These are phyloP conservation scores for Lottia gigantea DNA, from an alignment of 2,888 invertebrate species.

Conservation along the genomic window DNA sequence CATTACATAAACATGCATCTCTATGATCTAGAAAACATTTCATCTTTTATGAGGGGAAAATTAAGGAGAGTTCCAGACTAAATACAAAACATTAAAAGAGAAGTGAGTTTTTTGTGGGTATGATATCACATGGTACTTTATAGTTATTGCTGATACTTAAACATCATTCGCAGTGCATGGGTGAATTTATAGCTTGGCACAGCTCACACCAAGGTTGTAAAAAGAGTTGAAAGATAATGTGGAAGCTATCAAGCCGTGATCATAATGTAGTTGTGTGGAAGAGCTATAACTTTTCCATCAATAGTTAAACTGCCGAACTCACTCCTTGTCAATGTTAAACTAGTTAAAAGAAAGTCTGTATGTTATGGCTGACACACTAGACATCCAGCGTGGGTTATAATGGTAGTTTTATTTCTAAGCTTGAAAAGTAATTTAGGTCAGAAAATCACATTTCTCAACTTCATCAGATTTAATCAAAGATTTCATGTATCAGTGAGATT, in stretches of 20 bases:
- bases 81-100: slow-evolving; percentile 7
- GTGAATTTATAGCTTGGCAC: slow-evolving; percentile 19
- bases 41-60: neutral
- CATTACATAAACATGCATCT: slow-evolving; percentile 10
- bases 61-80: neutral
- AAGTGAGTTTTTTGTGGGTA: neutral
- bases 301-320: neutral
- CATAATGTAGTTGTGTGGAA: slow-evolving; percentile 1
- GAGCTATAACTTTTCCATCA: neutral
- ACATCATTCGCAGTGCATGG: slow-evolving; percentile 25
- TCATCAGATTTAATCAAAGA: no score
- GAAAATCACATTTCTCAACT: no score
- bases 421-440: no score
- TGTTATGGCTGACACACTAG: no score
- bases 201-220: slow-evolving; percentile 20
- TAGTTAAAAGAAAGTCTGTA: no score
- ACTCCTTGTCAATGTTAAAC: neutral
- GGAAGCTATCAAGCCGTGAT: slow-evolving; percentile 4
- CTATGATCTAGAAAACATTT: neutral
- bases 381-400: no score
- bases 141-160: slow-evolving; percentile 13
- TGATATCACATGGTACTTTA: neutral
- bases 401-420: no score
- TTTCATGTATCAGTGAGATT: no score
- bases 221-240: slow-evolving; percentile 1